Evolutionary conservation across 2,797 vertebrate genomes (phyloP).

Genomic region (Melanotaenia parkinsoni): DNA sequence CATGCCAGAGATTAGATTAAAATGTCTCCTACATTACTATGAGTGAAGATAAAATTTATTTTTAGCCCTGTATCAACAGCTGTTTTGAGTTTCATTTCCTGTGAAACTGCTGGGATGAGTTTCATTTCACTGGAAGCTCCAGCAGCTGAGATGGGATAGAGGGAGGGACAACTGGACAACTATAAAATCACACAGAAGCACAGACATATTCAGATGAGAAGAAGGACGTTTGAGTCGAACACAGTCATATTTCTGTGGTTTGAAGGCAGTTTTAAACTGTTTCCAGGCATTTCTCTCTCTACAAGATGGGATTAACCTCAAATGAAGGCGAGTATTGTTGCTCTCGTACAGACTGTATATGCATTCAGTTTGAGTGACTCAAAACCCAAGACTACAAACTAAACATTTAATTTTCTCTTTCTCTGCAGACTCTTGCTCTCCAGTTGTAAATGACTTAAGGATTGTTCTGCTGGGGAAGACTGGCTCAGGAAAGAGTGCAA

Average conservation of each 20-base stretch:
- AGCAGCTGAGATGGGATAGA: accelerated
- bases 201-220: accelerated
- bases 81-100: conserved; percentile 1
- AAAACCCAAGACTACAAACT: not conserved
- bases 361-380: not conserved
- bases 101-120: not conserved
- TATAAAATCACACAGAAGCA: not conserved
- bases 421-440: not conserved
- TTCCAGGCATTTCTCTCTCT: not conserved
- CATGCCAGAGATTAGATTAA: too few relatives aligned
- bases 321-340: conserved; percentile 20
- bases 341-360: not conserved
- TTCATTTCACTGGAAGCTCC: conserved; percentile 17
- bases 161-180: not conserved
- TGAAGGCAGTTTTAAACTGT: not conserved
- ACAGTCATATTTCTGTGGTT: not conserved
- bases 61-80: not conserved
- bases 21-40: too few relatives aligned
- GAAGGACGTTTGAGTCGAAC: not conserved
- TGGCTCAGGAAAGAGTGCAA: conserved; percentile 70
- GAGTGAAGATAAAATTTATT: too few relatives aligned
- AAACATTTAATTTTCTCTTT: not conserved
- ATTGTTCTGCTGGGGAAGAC: conserved; percentile 72
- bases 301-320: conserved; percentile 19
- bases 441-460: not conserved